Base-by-base conservation (phyloP, 2,888 invertebrate genomes). In the Yponomeuta sedellus region DNA sequence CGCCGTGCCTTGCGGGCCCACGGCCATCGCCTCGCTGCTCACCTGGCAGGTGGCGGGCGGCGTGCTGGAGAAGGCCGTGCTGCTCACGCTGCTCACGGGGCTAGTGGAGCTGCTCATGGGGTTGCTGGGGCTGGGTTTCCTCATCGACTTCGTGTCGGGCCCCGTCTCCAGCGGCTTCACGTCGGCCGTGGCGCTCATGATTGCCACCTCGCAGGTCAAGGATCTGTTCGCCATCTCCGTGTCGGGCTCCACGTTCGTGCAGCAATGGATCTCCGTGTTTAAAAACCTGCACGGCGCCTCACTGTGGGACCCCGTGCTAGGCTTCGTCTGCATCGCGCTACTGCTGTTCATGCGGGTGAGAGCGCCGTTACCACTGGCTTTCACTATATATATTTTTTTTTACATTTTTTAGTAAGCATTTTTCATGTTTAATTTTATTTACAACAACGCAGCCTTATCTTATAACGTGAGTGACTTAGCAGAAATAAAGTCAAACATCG, bases 1-100 rank as follows among this genome's bases (percentile, higher is more conserved):
- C 82, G 97, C 98, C 81, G 96, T 97, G 68, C 97, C 98, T 0
- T 94, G 97, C 73, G 98, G 98, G 12, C 98, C 98, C 19, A 97
- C 97, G 1, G 98, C 98, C 69, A 97, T 98, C 75, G 95, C 97
- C 71, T 96, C 98, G 4, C 90, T 98, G 67, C 92, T 98, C 72
- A 97, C 97, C 0, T 95, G 92, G 82, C 96, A 96, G 88, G 93
- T 95, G 40, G 93, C 96, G 0, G 92, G 93, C 65, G 94, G 94
- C 59, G 92, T 93, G 28, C 88, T 93, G 0, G 89, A 93, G 72
- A 94, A 97, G 79, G 96, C 96, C 0, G 93, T 96, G 44, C 86
- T 97, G 52, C 92, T 97, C 12, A 94, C 94, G 74, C 94, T 97
- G 72, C 82, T 97, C 10, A 90, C 93, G 56, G 97, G 97, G 0